A percentile compares a stretch with the other conserved stretches of the same genome.
phyloP scores from a whole-genome alignment of 2,797 vertebrate species.

The Phrynocephalus guinanensis region DNA sequence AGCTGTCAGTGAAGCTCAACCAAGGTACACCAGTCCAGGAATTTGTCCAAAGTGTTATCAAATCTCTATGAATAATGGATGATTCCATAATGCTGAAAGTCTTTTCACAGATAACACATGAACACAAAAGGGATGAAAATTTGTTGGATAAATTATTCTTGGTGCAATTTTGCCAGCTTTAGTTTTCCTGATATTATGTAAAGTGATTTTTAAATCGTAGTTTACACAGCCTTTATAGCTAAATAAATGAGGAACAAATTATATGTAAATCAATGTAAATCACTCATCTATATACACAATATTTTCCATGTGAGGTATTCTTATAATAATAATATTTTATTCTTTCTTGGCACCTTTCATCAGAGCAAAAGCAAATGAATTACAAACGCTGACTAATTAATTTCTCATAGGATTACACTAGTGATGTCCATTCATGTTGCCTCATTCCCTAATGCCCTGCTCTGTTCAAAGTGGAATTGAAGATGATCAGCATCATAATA shows the following conservation, averaged over 20 bases:
- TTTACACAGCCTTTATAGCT: slow-evolving; percentile 44
- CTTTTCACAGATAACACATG: slow-evolving; percentile 23
- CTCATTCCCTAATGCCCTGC: slow-evolving; percentile 15
- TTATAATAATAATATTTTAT: slow-evolving; percentile 34
- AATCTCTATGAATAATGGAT: background rate
- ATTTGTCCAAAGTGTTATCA: slow-evolving; percentile 28
- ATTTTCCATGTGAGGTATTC: slow-evolving; percentile 34
- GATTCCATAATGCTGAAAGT: slow-evolving; percentile 22
- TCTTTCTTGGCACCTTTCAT: slow-evolving; percentile 20
- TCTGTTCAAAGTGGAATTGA: background rate
- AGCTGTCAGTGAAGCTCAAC: background rate
- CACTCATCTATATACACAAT: background rate
- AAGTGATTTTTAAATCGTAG: slow-evolving; percentile 41
- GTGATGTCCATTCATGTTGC: fast-evolving
- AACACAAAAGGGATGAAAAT: slow-evolving; percentile 21
- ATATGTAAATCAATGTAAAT: slow-evolving; percentile 50
- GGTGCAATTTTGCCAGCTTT: slow-evolving; percentile 15
- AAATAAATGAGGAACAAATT: slow-evolving; percentile 41
- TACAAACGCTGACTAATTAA: slow-evolving; percentile 36
- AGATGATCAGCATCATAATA: slow-evolving; percentile 15
- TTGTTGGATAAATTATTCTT: slow-evolving; percentile 28
- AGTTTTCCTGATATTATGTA: slow-evolving; percentile 36
- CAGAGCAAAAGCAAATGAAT: slow-evolving; percentile 16
- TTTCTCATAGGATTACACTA: slow-evolving; percentile 36
- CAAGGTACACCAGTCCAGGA: background rate